phyloP scores from a whole-genome alignment of 2,797 vertebrate genomes.

The Phataginus tricuspis region DNA sequence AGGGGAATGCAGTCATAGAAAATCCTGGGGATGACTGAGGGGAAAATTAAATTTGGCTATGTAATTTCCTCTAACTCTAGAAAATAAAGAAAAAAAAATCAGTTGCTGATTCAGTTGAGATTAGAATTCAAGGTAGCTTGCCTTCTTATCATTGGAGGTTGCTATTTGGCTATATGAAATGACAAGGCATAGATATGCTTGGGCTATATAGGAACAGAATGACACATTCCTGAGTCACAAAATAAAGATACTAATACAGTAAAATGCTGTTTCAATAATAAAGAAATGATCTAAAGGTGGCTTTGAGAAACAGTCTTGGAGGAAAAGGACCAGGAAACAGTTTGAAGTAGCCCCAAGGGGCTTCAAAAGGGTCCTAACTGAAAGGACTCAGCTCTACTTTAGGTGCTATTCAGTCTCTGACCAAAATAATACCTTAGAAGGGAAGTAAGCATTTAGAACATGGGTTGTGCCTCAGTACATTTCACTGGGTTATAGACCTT shows the following conservation, averaged over 20 bases:
- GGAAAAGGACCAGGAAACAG: background rate
- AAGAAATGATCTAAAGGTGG: background rate
- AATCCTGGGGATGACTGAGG: background rate
- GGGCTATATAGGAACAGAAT: background rate
- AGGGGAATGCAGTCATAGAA: background rate
- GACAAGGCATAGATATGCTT: background rate
- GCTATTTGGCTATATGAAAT: background rate
- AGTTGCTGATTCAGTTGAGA: background rate
- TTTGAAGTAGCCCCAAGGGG: background rate
- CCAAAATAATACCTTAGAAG: background rate
- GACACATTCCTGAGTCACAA: background rate
- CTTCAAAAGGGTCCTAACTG: background rate
- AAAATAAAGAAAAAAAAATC: background rate
- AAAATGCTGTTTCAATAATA: background rate
- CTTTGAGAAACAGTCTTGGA: background rate
- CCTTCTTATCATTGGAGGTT: background rate
- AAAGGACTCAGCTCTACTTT: background rate
- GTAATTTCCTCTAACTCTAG: background rate
- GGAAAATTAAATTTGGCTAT: background rate
- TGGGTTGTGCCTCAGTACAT: background rate
- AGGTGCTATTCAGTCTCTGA: background rate
- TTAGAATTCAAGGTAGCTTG: background rate
- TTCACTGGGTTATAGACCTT: background rate
- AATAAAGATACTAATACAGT: background rate
- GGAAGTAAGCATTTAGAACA: background rate